phyloP scores from a whole-genome alignment of 2,113 vertebrate species.

The Mastomys natalensis region DNA sequence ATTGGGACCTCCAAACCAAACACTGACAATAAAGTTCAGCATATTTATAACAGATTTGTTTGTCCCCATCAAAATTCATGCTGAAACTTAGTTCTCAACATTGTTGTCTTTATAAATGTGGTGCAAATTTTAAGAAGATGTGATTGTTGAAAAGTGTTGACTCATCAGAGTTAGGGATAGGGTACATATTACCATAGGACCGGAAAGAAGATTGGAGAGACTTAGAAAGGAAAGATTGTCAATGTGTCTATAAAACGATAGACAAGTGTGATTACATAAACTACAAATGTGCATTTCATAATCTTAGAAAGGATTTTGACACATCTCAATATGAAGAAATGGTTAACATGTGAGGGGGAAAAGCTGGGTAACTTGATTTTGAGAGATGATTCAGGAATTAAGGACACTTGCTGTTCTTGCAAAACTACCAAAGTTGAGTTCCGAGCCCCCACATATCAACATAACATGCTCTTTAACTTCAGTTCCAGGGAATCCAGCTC shows the following conservation, averaged over 20 bases:
- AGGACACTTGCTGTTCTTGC: too few species aligned
- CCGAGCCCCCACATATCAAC: too few species aligned
- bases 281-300: not conserved
- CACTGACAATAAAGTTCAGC: not conserved
- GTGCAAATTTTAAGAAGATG: not conserved
- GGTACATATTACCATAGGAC: accelerated
- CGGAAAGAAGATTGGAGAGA: not conserved
- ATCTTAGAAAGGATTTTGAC: not conserved
- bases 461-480: too few species aligned
- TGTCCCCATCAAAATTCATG: not conserved
- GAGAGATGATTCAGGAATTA: not conserved
- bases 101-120: not conserved
- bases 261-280: not conserved
- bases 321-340: not conserved
- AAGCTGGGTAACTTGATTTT: not conserved
- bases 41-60: not conserved
- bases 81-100: not conserved
- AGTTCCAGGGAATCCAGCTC: not conserved
- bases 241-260: not conserved
- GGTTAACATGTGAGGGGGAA: not conserved
- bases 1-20: not conserved
- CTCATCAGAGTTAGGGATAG: not conserved
- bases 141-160: not conserved
- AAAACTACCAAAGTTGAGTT: not conserved
- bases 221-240: not conserved